A percentile compares a stretch with the other conserved stretches of the same genome.
Evolutionary conservation across 2,888 invertebrate genomes (phyloP).

Genomic region (Emmelina monodactyla): DNA sequence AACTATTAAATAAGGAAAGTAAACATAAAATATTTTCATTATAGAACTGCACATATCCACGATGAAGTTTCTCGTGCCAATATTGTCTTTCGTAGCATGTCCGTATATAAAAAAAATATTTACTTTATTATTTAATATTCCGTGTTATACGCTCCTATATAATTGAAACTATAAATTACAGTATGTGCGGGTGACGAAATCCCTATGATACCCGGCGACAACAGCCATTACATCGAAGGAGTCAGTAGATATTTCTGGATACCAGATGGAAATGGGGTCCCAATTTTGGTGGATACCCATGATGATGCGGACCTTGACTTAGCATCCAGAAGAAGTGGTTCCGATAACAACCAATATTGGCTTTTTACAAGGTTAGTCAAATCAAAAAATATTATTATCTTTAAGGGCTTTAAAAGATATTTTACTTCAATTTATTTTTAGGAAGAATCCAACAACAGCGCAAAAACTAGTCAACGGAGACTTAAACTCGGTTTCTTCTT

Average conservation of each 20-base stretch:
- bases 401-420: too few relatives aligned
- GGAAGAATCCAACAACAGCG: constrained; percentile 26
- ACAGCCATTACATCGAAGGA: constrained; percentile 50
- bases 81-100: too few relatives aligned
- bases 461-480: constrained; percentile 34
- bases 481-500: constrained; percentile 26
- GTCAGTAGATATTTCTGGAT: constrained; percentile 52
- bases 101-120: too few relatives aligned
- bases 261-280: constrained; percentile 40
- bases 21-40: too few relatives aligned
- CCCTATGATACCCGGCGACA: constrained; percentile 39
- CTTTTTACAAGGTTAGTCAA: constrained; percentile 31
- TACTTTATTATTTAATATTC: too few relatives aligned
- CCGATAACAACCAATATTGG: constrained; percentile 42
- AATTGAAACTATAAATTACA: too few relatives aligned
- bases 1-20: too few relatives aligned
- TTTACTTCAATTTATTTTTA: too few relatives aligned
- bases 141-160: too few relatives aligned
- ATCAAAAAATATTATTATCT: background rate
- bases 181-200: constrained; percentile 30
- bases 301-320: constrained; percentile 23
- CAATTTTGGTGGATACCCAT: constrained; percentile 37
- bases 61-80: too few relatives aligned
- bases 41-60: too few relatives aligned
- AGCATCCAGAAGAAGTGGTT: constrained; percentile 28